Evolutionary conservation across 2,113 vertebrate genomes (phyloP).

Genomic region (Oncorhynchus clarkii): DNA sequence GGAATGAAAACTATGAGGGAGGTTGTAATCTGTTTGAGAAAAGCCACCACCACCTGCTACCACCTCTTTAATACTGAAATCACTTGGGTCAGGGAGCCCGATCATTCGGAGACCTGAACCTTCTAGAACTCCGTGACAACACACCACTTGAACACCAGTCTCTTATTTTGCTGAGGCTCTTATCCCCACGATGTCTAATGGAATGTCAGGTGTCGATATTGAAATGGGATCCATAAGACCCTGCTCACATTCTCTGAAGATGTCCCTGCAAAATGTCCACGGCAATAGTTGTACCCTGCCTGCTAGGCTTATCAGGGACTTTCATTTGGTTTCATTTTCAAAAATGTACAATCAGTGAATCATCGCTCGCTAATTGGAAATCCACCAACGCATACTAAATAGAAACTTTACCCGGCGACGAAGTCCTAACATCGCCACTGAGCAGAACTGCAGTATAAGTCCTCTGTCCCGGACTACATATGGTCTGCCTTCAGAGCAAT

Average conservation of each 20-base stretch:
- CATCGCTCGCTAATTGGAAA: constrained; percentile 16
- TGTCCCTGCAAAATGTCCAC: neutral
- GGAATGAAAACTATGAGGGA: neutral
- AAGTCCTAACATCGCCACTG: constrained; percentile 4
- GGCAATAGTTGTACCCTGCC: neutral
- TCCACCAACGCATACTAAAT: constrained; percentile 24
- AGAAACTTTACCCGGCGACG: constrained; percentile 17
- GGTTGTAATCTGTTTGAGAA: neutral
- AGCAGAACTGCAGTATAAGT: neutral
- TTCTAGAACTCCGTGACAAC: too few relatives aligned
- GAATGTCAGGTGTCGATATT: too few relatives aligned
- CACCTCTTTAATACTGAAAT: neutral
- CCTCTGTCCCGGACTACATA: neutral
- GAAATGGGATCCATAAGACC: neutral
- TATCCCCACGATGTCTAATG: neutral
- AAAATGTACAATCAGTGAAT: constrained; percentile 19
- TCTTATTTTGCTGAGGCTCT: too few relatives aligned
- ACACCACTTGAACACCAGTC: too few relatives aligned
- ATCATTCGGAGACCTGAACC: too few relatives aligned
- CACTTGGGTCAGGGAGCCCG: neutral
- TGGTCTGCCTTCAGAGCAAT: constrained; percentile 8
- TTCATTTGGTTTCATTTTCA: constrained; percentile 31
- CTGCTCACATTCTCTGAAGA: neutral
- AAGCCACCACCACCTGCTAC: neutral
- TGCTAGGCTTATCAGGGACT: constrained; percentile 7